phyloP scores from a whole-genome alignment of 2,888 invertebrate genomes.

The Achlya flavicornis region DNA sequence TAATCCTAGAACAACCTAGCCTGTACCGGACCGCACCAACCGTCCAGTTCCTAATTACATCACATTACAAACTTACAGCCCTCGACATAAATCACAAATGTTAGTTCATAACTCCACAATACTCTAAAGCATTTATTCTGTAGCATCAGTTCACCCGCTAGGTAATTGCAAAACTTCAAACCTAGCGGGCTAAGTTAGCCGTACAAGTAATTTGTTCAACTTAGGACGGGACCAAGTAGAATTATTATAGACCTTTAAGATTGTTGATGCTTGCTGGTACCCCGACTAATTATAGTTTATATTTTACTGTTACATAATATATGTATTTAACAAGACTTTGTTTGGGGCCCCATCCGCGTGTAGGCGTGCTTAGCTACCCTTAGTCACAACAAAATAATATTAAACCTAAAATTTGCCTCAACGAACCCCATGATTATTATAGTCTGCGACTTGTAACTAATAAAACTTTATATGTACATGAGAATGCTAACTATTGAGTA shows the following conservation, averaged over 20 bases:
- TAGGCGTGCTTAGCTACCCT: too few species aligned
- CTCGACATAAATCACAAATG: neutral
- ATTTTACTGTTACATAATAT: neutral
- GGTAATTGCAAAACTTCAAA: slow-evolving; percentile 26
- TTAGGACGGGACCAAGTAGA: slow-evolving; percentile 16
- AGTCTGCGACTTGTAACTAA: too few species aligned
- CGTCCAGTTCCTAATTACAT: too few species aligned
- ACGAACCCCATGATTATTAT: too few species aligned
- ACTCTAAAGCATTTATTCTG: slow-evolving; percentile 8
- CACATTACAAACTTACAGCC: too few species aligned
- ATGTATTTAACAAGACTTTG: neutral
- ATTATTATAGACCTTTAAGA: slow-evolving; percentile 20
- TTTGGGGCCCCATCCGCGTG: neutral
- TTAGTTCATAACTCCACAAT: slow-evolving; percentile 1
- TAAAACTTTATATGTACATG: too few species aligned
- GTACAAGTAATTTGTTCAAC: slow-evolving; percentile 16
- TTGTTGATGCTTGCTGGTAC: slow-evolving; percentile 2
- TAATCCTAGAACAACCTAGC: neutral
- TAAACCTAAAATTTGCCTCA: too few species aligned
- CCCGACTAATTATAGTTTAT: neutral
- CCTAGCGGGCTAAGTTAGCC: slow-evolving; percentile 12
- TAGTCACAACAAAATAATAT: too few species aligned
- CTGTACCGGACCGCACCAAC: too few species aligned
- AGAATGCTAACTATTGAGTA: too few species aligned
- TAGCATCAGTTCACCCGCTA: slow-evolving; percentile 1